These are phyloP conservation scores for Oikopleura dioica DNA, from an alignment of 23 tunicate species.

Conservation along the genomic window DNA sequence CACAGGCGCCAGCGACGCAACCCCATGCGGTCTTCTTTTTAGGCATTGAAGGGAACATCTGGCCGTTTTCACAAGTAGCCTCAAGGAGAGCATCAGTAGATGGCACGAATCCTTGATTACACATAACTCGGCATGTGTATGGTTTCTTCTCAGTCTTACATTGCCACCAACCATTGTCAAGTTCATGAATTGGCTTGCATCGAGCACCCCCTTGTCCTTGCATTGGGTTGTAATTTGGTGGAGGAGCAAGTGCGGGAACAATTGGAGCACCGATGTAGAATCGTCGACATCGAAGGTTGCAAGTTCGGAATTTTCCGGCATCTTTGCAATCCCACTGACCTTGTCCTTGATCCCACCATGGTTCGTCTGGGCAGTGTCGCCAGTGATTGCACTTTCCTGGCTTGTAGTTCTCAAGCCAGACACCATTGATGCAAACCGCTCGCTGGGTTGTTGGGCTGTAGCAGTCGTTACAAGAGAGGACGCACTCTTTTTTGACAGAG, in stretches of 20 bases:
- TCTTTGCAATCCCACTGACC: not conserved
- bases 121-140: not conserved
- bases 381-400: conserved; percentile 13
- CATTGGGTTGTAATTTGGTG: not conserved
- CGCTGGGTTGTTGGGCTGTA: not conserved
- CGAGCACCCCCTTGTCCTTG: too few relatives aligned
- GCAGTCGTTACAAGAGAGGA: not conserved
- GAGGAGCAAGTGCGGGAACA: not conserved
- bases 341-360: conserved; percentile 12
- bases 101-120: not conserved
- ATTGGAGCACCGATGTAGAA: not conserved
- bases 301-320: not conserved
- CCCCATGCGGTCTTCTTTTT: not conserved
- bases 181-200: not conserved
- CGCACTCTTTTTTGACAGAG: not conserved
- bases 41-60: not conserved
- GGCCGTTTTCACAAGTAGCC: not conserved
- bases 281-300: not conserved
- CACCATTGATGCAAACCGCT: conserved; percentile 5
- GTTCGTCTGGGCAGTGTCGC: conserved; percentile 11
- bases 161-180: not conserved
- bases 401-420: not conserved
- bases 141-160: not conserved
- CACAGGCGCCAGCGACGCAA: not conserved
- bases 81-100: not conserved